Percentiles rank a stretch among this genome's conserved stretches.
phyloP scores from a whole-genome alignment of 2,113 vertebrate species.

The human region GRCh38 chr12:10908501-10909000 shows the following conservation, averaged over 20 bases:
- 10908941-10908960: background rate
- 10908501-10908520: background rate
- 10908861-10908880: background rate
- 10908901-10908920: background rate
- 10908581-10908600: conserved; percentile 3
- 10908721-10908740: background rate
- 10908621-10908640: background rate
- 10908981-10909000: background rate
- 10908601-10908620: conserved; percentile 11
- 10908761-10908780: background rate
- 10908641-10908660: background rate
- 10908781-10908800: background rate
- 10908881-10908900: background rate
- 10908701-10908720: background rate
- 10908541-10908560: background rate
- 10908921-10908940: conserved; percentile 23
- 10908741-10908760: background rate
- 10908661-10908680: background rate
- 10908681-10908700: background rate
- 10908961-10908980: conserved; percentile 25
- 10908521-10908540: background rate
- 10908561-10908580: background rate
- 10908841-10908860: background rate
- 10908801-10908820: background rate
- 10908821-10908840: background rate